Conservation (phyloP, 2,797 vertebrate genomes). For the Meda fulgida region DNA sequence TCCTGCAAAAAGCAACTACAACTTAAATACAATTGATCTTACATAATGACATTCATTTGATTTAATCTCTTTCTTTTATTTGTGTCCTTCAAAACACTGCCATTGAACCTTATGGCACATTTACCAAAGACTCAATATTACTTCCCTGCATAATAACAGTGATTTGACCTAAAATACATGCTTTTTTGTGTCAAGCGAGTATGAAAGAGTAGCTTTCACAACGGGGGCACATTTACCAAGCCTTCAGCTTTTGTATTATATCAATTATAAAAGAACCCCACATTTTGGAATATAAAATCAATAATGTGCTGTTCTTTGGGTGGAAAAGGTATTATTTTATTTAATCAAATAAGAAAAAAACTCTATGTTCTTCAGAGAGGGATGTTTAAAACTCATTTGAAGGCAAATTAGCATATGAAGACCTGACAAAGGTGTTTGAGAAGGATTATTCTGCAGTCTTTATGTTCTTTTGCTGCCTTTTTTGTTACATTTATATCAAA, state of each 20-base stretch:
- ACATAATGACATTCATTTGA: constrained; percentile 19
- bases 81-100: not conserved
- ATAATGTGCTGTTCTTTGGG: not conserved
- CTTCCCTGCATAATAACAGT: not conserved
- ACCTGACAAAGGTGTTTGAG: constrained; percentile 5
- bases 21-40: not conserved
- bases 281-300: not conserved
- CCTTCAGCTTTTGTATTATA: not conserved
- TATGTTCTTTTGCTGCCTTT: constrained; percentile 13
- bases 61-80: not conserved
- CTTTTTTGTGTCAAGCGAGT: not conserved
- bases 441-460: constrained; percentile 41
- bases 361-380: not conserved
- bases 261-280: not conserved
- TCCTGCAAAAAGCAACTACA: constrained; percentile 74
- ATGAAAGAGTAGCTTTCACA: constrained; percentile 6
- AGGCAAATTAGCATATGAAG: constrained; percentile 11
- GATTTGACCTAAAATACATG: not conserved
- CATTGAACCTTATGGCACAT: not conserved
- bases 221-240: not conserved
- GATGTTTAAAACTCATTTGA: constrained; percentile 10
- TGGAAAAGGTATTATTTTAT: not conserved
- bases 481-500: constrained; percentile 3
- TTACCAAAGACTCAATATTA: not conserved
- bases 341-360: not conserved